Conservation (phyloP, 2,797 vertebrate genomes). For the Eidolon dupreanum region DNA sequence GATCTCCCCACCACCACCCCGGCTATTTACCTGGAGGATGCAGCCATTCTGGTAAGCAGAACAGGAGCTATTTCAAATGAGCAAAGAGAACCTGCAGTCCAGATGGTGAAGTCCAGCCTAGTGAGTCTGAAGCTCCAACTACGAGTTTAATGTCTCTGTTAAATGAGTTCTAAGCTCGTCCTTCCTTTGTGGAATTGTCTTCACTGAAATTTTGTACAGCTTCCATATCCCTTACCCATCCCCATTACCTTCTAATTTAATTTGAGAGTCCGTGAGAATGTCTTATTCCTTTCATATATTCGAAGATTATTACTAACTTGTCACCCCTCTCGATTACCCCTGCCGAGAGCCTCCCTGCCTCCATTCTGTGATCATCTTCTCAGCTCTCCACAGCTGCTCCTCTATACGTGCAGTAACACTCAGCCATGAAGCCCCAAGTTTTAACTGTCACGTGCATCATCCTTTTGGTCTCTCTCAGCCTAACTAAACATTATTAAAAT, state of each 20-base stretch:
- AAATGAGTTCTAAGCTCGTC: background rate
- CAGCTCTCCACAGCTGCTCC: background rate
- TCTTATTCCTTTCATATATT: background rate
- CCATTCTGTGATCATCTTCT: background rate
- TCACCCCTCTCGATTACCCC: background rate
- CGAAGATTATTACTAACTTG: background rate
- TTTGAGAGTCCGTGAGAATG: background rate
- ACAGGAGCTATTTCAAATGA: background rate
- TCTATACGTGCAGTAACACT: background rate
- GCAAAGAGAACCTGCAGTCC: background rate
- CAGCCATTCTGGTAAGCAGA: background rate
- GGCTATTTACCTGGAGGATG: background rate
- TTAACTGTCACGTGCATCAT: background rate
- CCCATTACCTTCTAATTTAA: background rate
- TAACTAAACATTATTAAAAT: conserved; percentile 23
- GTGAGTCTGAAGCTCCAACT: background rate
- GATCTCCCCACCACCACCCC: background rate
- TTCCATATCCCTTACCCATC: background rate
- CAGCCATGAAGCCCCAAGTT: background rate
- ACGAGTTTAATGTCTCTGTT: background rate
- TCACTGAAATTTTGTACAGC: background rate
- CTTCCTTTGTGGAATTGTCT: background rate
- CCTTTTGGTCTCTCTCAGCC: background rate
- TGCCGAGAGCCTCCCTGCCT: no score
- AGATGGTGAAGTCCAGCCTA: background rate